A percentile compares a stretch with the other conserved stretches of the same genome.
These are phyloP conservation scores for Dendronephthya gigantea DNA, from an alignment of 64 coral and sea anemone genomes.

Conservation along the genomic window DNA sequence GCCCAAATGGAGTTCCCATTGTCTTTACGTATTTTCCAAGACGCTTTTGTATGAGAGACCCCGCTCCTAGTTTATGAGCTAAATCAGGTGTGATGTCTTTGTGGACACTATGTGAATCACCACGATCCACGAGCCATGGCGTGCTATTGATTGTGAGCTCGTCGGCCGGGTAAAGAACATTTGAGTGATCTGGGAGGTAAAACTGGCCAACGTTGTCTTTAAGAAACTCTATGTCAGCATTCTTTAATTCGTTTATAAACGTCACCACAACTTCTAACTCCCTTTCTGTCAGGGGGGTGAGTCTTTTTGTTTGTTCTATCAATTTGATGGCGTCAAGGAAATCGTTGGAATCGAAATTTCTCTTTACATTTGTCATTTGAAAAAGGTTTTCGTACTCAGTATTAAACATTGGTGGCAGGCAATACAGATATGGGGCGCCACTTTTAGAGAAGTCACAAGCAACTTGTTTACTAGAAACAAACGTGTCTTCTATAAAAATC, in stretches of 20 bases:
- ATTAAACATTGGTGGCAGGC: slow-evolving; percentile 45
- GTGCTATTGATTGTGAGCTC: slow-evolving; percentile 72
- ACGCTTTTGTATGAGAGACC: slow-evolving; percentile 43
- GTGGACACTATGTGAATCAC: slow-evolving; percentile 43
- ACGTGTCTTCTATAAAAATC: slow-evolving; percentile 69
- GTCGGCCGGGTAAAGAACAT: slow-evolving; percentile 38
- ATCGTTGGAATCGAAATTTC: slow-evolving; percentile 55
- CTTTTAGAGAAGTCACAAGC: slow-evolving; percentile 53
- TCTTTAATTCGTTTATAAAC: slow-evolving; percentile 58
- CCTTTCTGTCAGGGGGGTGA: slow-evolving; percentile 22
- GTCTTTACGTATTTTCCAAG: slow-evolving; percentile 62
- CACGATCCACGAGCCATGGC: slow-evolving; percentile 49
- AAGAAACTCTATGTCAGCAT: slow-evolving; percentile 36
- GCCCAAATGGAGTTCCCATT: slow-evolving; percentile 79
- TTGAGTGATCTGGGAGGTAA: slow-evolving; percentile 57
- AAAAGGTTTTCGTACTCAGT: slow-evolving; percentile 55
- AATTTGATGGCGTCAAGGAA: slow-evolving; percentile 49
- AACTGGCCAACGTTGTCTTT: slow-evolving; percentile 32
- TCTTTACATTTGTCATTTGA: slow-evolving; percentile 48
- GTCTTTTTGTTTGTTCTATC: slow-evolving; percentile 53
- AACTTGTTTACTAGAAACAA: slow-evolving; percentile 61
- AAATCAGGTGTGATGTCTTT: slow-evolving; percentile 51
- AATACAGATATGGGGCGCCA: slow-evolving; percentile 67
- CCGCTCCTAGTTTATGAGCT: slow-evolving; percentile 63
- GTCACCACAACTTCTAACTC: slow-evolving; percentile 64